phyloP scores from a whole-genome alignment of 2,113 vertebrate genomes.

The Mobula birostris region DNA sequence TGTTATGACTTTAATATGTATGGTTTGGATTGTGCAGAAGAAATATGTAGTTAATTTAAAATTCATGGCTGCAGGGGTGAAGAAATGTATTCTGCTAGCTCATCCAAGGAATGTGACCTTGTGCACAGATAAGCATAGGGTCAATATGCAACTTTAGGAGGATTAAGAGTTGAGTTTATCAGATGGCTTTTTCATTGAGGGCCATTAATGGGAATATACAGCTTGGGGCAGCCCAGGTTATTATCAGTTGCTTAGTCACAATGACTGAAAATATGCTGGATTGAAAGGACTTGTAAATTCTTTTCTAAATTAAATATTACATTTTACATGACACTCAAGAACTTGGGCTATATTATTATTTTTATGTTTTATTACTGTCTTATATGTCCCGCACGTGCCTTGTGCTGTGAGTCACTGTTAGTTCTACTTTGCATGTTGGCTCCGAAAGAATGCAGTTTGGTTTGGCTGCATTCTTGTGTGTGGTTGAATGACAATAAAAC shows the following conservation, averaged over 20 bases:
- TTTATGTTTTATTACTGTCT: too few relatives aligned
- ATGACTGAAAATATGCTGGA: neutral
- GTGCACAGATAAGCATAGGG: neutral
- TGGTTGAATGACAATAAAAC: too few relatives aligned
- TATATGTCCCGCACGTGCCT: too few relatives aligned
- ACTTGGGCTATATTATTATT: too few relatives aligned
- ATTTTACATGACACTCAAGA: neutral
- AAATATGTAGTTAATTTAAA: neutral
- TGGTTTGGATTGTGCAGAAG: neutral
- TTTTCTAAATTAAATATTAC: neutral
- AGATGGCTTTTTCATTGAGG: neutral
- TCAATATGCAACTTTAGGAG: neutral
- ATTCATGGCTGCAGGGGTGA: neutral
- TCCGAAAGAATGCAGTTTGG: too few relatives aligned
- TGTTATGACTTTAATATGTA: neutral
- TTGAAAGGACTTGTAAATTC: neutral
- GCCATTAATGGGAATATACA: neutral
- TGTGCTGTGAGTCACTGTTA: too few relatives aligned
- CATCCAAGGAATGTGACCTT: neutral
- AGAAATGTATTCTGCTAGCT: neutral
- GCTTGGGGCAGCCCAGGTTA: neutral
- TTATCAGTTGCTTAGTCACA: neutral
- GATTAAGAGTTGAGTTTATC: too few relatives aligned
- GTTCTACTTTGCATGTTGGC: too few relatives aligned
- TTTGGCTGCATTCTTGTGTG: too few relatives aligned